Base-by-base conservation (phyloP, 2,888 invertebrate species). In the Tetheella fluctuosa region DNA sequence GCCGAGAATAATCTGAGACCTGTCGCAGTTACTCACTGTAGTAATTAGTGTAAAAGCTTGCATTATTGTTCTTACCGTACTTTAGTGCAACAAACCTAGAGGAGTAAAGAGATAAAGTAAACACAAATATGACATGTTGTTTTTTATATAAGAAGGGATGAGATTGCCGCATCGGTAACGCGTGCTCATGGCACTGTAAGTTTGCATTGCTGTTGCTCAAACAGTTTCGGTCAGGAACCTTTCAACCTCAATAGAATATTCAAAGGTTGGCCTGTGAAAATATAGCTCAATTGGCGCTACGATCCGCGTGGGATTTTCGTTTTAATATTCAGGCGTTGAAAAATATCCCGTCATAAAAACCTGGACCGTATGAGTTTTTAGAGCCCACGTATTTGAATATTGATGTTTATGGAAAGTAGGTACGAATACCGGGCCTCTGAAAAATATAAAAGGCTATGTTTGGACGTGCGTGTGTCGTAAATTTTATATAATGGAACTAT, bases 261-360 rank as follows among this genome's bases (percentile, higher is more conserved):
- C 87, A 90, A 84, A 85, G 85, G 86, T 79, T 75, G 76, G 84
- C 79, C 74, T 83, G 85, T 83, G 80, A 85, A 90, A 90, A 90
- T 89, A 90, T 89, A 83, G 83, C 82, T 84, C 86, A 88, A 90
- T 89, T 86, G 87, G 81, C 74, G 78, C 76, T 73, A 75, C 84
- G 87, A 83, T 80, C 81, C 86, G 73, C 74, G 76, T 76, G 83
- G 86, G 86, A 85, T 88, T 89, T 83, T 80, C 79, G 77, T 78
- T 90, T 89, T 89, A 89, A 88, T 90, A 90, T 91, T 89, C 88
- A 85, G 78, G 79, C 87, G 83, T 88, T 90, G 89, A 91, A 90
- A 90, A 88, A 89, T 89, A 89, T 73, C 84, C 85, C 79, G 80
- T 83, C 84, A 89, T 89, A 89, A 91, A 89, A 90, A 86, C 83